Percentiles rank a stretch among this genome's conserved stretches.
These are phyloP conservation scores for Mugil cephalus DNA, from an alignment of 2,113 vertebrate species.

Conservation along the genomic window DNA sequence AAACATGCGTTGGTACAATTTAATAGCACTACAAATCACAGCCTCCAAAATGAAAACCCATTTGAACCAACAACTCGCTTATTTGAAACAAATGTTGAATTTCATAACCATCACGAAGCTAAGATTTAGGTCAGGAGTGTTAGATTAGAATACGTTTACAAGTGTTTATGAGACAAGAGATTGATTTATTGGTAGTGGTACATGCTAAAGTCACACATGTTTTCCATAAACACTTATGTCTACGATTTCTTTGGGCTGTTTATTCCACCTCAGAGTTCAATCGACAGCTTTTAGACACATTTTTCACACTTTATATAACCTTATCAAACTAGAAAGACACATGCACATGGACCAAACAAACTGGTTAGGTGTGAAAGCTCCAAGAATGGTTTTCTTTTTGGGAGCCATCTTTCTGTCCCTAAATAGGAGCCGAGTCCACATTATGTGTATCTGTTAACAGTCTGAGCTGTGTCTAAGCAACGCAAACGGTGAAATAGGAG, in stretches of 20 bases:
- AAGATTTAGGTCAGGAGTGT: too few species aligned
- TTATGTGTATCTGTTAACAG: too few species aligned
- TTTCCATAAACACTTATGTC: not conserved
- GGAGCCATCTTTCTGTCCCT: not conserved
- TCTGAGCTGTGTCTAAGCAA: too few species aligned
- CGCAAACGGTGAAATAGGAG: slow-evolving; percentile 3
- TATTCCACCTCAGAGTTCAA: not conserved
- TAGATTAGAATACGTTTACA: not conserved
- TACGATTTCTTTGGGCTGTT: not conserved
- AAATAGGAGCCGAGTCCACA: not conserved
- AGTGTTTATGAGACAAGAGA: not conserved
- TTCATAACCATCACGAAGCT: too few species aligned
- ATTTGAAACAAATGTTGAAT: too few species aligned
- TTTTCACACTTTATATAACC: too few species aligned
- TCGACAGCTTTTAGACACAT: slow-evolving; percentile 1
- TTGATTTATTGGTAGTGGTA: not conserved
- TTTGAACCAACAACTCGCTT: too few species aligned
- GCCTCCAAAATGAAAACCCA: too few species aligned
- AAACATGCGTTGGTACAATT: too few species aligned
- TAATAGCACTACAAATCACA: too few species aligned
- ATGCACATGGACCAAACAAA: not conserved
- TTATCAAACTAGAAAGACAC: not conserved
- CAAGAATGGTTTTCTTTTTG: not conserved
- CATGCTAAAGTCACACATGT: not conserved
- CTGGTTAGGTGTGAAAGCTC: not conserved